phyloP scores from a whole-genome alignment of 2,113 vertebrate genomes.

The Cnemophilus loriae region DNA sequence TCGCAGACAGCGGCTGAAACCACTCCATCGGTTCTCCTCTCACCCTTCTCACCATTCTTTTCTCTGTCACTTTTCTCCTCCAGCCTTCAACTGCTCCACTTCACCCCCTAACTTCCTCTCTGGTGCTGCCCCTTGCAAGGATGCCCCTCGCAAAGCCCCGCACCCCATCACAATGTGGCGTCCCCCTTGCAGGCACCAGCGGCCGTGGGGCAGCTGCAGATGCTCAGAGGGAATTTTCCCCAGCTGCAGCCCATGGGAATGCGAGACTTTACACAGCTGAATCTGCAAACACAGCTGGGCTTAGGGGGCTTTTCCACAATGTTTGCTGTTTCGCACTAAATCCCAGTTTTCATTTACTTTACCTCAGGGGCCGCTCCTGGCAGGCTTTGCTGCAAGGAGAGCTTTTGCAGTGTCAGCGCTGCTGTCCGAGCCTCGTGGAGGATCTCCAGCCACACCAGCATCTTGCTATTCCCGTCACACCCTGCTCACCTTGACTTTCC shows the following conservation, averaged over 20 bases:
- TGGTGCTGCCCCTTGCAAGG: background rate
- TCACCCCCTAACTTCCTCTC: background rate
- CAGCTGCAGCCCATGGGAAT: constrained; percentile 2
- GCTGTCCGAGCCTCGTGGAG: background rate
- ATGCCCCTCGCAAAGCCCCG: background rate
- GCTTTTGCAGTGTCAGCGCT: background rate
- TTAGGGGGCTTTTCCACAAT: background rate
- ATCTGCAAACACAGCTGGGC: constrained; percentile 47
- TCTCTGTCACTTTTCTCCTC: background rate
- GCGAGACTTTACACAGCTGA: constrained; percentile 38
- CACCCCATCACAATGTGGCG: fast-evolving
- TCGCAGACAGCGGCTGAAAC: background rate
- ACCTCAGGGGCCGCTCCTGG: background rate
- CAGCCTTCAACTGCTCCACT: background rate
- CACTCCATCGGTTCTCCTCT: background rate
- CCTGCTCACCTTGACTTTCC: background rate
- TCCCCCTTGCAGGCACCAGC: background rate
- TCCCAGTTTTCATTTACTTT: constrained; percentile 24
- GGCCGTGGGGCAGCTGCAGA: background rate
- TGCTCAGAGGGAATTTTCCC: background rate
- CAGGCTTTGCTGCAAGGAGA: background rate
- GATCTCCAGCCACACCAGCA: background rate
- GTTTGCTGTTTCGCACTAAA: constrained; percentile 30
- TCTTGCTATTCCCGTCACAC: background rate
- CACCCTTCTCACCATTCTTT: background rate